A percentile compares a stretch with the other conserved stretches of the same genome.
These are phyloP conservation scores for Drosophila repletoides DNA, from an alignment of 1,140 invertebrate species.

Conservation along the genomic window DNA sequence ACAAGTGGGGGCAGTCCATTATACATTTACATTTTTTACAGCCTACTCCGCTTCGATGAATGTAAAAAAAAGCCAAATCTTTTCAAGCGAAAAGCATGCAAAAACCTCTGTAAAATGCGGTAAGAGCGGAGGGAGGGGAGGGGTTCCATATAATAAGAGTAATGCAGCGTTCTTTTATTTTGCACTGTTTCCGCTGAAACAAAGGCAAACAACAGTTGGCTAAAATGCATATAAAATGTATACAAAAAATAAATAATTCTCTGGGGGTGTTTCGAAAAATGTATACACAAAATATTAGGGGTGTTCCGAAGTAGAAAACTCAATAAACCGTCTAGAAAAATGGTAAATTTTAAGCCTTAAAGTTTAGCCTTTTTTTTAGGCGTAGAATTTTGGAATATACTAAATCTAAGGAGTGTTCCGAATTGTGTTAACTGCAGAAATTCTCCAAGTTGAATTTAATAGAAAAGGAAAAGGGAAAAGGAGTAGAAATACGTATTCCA, in stretches of 20 bases:
- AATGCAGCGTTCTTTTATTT: conserved; percentile 21
- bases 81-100: conserved; percentile 28
- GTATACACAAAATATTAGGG: too few relatives aligned
- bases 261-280: too few relatives aligned
- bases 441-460: neutral
- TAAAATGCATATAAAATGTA: conserved; percentile 16
- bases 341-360: too few relatives aligned
- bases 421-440: neutral
- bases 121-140: neutral
- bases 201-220: conserved; percentile 17
- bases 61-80: conserved; percentile 27
- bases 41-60: conserved; percentile 24
- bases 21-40: conserved; percentile 35
- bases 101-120: conserved; percentile 1
- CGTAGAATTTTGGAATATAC: too few relatives aligned
- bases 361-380: too few relatives aligned
- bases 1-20: neutral
- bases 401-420: too few relatives aligned
- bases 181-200: conserved; percentile 22
- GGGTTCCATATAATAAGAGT: conserved; percentile 21
- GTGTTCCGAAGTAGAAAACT: too few relatives aligned
- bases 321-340: too few relatives aligned
- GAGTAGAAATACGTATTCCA: neutral
- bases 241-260: neutral
- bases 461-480: neutral